A percentile compares a stretch with the other conserved stretches of the same genome.
These are phyloP conservation scores for Pachypanchax playfairii DNA, from an alignment of 2,113 vertebrate genomes.

Conservation along the genomic window DNA sequence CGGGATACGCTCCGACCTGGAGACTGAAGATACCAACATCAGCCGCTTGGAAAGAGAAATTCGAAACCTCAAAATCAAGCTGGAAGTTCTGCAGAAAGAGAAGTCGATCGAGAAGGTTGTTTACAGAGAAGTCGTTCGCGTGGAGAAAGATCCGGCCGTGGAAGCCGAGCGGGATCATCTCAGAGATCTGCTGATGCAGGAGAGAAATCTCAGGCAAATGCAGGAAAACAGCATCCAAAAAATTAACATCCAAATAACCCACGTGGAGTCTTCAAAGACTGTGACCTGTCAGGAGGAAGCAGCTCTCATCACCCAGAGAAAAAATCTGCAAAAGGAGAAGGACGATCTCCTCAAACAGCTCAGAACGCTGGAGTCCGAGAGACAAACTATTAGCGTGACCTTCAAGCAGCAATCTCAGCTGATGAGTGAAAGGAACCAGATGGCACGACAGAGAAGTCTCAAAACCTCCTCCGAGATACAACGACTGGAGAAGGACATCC, in stretches of 20 bases:
- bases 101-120: slow-evolving; percentile 91
- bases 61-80: slow-evolving; percentile 81
- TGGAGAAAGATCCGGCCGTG: slow-evolving; percentile 89
- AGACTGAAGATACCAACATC: slow-evolving; percentile 81
- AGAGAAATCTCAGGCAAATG: slow-evolving; percentile 81
- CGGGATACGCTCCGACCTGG: slow-evolving; percentile 79
- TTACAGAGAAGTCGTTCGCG: slow-evolving; percentile 93
- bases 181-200: slow-evolving; percentile 82
- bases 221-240: slow-evolving; percentile 81
- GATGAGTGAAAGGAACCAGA: slow-evolving; percentile 83
- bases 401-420: slow-evolving; percentile 87
- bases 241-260: slow-evolving; percentile 78
- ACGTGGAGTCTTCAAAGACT: slow-evolving; percentile 79
- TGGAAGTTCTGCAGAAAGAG: slow-evolving; percentile 87
- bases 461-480: slow-evolving; percentile 82
- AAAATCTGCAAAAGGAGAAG: slow-evolving; percentile 80
- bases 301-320: slow-evolving; percentile 72
- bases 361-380: slow-evolving; percentile 81
- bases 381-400: slow-evolving; percentile 79
- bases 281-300: slow-evolving; percentile 82
- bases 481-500: slow-evolving; percentile 85
- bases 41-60: slow-evolving; percentile 84
- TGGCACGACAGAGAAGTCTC: slow-evolving; percentile 82
- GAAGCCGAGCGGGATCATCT: slow-evolving; percentile 86
- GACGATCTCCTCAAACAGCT: slow-evolving; percentile 81